Base-by-base conservation (phyloP, 2,113 vertebrate species). In the Odontophorus gujanensis region DNA sequence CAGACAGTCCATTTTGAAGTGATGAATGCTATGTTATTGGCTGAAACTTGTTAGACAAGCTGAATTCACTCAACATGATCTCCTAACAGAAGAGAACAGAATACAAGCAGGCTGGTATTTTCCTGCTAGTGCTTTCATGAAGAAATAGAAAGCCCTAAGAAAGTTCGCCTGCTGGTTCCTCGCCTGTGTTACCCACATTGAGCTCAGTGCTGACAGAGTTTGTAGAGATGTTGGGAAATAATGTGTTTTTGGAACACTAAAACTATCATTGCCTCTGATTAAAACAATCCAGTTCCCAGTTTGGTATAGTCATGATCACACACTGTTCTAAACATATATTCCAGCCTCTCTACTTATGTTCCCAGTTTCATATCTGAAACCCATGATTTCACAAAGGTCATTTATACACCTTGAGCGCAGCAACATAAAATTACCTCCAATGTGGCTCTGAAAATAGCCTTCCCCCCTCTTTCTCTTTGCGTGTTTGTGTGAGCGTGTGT, bases 321-420 rank as follows among this genome's bases (percentile, higher is more conserved):
- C 68, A 93, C 90, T 96, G 93, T 66, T 93, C 91, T 96, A 95
- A 93, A 83, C 83, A 93, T 83, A 95, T 94, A 97, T 94, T 96
- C 90, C 83, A 86, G 51, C 91, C 84, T 92, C 90, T 85, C 91
- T 78, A 92, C 95, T 97, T 97, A 96, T 14, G 30, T 92, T 96
- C 94, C 66, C 76, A 92, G 93, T 96, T 96, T 92, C 95, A 92
- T 87, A 92, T 79, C 92, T 0, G 13, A 97, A 98, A 94, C 96
- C 95, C 86, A 17, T 97, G 96, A 97, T 98, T 98, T 98, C 95
- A 81, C 91, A 96, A 90, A 97, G 95, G 90, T 97, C 93, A 97
- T 89, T 97, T 94, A 81, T 34, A 89, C 92, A 96, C 96, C 97
- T 97, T 97, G 95, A 92, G 87, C 90, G 95, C 96, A 97, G 93